phyloP scores from a whole-genome alignment of 1,140 invertebrate species.

The Pectinophora gossypiella region DNA sequence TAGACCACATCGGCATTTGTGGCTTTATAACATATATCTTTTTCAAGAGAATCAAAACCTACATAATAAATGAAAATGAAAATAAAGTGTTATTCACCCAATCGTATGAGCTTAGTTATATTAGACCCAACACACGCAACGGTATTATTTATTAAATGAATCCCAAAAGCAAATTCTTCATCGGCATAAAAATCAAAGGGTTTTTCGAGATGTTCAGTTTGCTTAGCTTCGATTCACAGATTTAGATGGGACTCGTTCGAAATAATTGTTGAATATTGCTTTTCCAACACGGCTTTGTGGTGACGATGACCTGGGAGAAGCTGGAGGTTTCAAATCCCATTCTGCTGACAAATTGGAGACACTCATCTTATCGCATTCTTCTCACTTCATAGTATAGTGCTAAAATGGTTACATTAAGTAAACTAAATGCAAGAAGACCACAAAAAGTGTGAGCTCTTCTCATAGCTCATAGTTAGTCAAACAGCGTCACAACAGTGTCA shows the following conservation, averaged over 20 bases:
- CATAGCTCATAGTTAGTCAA: too few species aligned
- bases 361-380: too few species aligned
- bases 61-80: too few species aligned
- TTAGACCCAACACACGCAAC: constrained; percentile 60
- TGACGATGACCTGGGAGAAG: constrained; percentile 31
- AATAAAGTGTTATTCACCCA: constrained; percentile 59
- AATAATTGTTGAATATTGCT: constrained; percentile 49
- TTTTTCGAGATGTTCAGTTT: constrained; percentile 42
- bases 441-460: too few species aligned
- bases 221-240: constrained; percentile 36
- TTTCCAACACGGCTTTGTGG: constrained; percentile 42
- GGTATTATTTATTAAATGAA: constrained; percentile 58
- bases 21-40: too few species aligned
- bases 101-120: constrained; percentile 58
- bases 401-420: too few species aligned
- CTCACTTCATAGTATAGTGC: too few species aligned
- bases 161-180: constrained; percentile 61
- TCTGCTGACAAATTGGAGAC: too few species aligned
- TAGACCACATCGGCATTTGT: too few species aligned
- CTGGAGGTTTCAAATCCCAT: constrained; percentile 30
- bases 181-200: constrained; percentile 61
- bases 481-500: too few species aligned
- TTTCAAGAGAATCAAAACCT: too few species aligned
- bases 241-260: constrained; percentile 50
- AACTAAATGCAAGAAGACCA: too few species aligned